A percentile compares a stretch with the other conserved stretches of the same genome.
Evolutionary conservation across 2,797 vertebrate species (phyloP).

Genomic region (Petrocephalus schoutedeni): DNA sequence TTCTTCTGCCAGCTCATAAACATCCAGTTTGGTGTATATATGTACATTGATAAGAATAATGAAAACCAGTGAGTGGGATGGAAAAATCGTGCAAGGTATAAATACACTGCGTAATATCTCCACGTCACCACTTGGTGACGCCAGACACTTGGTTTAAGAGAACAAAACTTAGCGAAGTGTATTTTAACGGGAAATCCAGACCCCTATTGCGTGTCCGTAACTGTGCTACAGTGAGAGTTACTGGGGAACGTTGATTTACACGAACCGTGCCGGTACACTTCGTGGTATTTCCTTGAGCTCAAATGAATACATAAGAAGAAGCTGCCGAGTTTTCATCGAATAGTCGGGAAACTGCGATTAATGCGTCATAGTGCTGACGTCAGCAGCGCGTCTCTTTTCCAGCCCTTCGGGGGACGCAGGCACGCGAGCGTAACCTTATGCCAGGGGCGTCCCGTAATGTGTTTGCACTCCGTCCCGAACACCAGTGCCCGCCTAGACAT

Average conservation of each 20-base stretch:
- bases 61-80: not conserved
- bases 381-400: not conserved
- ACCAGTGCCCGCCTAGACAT: not conserved
- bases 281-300: not conserved
- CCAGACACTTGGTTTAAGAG: not conserved
- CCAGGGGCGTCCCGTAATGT: not conserved
- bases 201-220: not conserved
- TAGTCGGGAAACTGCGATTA: not conserved
- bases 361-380: not conserved
- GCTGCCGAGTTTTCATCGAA: not conserved
- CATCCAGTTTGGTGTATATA: not conserved
- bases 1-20: not conserved
- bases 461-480: not conserved
- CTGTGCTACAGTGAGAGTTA: not conserved
- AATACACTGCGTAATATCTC: not conserved
- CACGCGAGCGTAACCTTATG: not conserved
- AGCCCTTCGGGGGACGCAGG: not conserved
- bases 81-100: not conserved
- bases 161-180: not conserved
- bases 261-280: not conserved
- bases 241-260: not conserved
- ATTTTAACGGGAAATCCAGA: not conserved
- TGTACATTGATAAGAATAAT: not conserved
- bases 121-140: conserved; percentile 6
- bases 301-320: not conserved